These are phyloP conservation scores for Chymomyza caudatula DNA, from an alignment of 2,888 invertebrate genomes.

Conservation along the genomic window DNA sequence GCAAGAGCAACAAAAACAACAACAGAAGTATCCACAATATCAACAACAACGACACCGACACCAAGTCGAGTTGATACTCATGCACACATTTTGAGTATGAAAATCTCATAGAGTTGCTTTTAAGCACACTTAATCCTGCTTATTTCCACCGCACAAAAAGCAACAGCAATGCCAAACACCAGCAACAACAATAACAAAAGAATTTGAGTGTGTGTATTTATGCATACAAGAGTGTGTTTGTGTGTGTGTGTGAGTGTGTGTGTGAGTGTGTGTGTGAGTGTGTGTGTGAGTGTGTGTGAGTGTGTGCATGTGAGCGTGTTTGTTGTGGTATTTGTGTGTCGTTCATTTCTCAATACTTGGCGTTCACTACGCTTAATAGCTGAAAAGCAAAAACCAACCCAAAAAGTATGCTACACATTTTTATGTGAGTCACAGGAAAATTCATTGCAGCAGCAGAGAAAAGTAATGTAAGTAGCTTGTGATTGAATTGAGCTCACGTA, in stretches of 20 bases:
- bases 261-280: neutral
- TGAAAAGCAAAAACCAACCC: neutral
- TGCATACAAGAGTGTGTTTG: neutral
- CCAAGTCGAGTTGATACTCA: slow-evolving; percentile 1
- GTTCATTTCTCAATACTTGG: neutral
- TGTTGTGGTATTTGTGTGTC: neutral
- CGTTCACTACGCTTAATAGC: neutral
- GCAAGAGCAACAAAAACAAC: neutral
- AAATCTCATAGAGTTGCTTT: slow-evolving; percentile 54
- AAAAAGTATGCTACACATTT: slow-evolving; percentile 32
- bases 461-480: slow-evolving; percentile 50
- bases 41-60: neutral
- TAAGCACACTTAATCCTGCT: slow-evolving; percentile 65
- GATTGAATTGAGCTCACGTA: slow-evolving; percentile 63
- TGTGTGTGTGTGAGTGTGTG: neutral
- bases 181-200: slow-evolving; percentile 13
- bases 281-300: neutral
- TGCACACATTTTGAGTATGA: slow-evolving; percentile 28
- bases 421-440: slow-evolving; percentile 22
- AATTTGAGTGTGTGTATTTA: neutral
- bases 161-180: neutral
- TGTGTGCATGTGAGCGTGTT: neutral
- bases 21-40: neutral
- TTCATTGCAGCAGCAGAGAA: neutral
- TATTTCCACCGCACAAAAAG: slow-evolving; percentile 51